These are phyloP conservation scores for Sitodiplosis mosellana DNA, from an alignment of 1,140 invertebrate species.

Conservation along the genomic window DNA sequence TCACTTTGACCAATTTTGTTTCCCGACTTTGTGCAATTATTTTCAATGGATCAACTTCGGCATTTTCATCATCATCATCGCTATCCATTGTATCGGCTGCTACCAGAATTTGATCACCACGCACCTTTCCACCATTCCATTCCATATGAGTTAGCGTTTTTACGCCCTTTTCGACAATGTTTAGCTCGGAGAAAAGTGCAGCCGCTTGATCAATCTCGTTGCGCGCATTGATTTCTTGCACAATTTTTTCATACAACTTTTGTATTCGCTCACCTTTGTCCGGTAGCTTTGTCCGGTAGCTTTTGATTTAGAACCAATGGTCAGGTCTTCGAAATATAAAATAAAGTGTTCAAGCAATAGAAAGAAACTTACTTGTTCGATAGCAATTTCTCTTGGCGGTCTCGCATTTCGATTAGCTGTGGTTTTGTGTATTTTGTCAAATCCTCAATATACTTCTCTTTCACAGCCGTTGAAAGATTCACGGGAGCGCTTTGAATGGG, in stretches of 20 bases:
- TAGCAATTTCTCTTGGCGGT: slow-evolving; percentile 30
- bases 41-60: slow-evolving; percentile 40
- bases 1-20: slow-evolving; percentile 35
- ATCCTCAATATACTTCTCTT: slow-evolving; percentile 8
- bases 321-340: too few relatives aligned
- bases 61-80: slow-evolving; percentile 45
- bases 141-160: slow-evolving; percentile 38
- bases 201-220: slow-evolving; percentile 37
- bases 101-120: slow-evolving; percentile 10
- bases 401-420: slow-evolving; percentile 29
- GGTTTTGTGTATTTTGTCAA: slow-evolving; percentile 23
- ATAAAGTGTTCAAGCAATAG: too few relatives aligned
- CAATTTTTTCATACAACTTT: slow-evolving; percentile 32
- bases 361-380: slow-evolving; percentile 28
- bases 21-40: slow-evolving; percentile 40
- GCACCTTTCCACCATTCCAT: slow-evolving; percentile 37
- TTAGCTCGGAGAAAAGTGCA: slow-evolving; percentile 35
- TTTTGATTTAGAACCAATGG: too few relatives aligned
- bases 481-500: too few relatives aligned
- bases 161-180: slow-evolving; percentile 34
- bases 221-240: slow-evolving; percentile 31
- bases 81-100: slow-evolving; percentile 32
- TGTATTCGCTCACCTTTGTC: slow-evolving; percentile 49
- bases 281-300: slow-evolving; percentile 34
- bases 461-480: too few relatives aligned